phyloP scores from a whole-genome alignment of 2,888 invertebrate genomes.

The Mycalesis mineus region DNA sequence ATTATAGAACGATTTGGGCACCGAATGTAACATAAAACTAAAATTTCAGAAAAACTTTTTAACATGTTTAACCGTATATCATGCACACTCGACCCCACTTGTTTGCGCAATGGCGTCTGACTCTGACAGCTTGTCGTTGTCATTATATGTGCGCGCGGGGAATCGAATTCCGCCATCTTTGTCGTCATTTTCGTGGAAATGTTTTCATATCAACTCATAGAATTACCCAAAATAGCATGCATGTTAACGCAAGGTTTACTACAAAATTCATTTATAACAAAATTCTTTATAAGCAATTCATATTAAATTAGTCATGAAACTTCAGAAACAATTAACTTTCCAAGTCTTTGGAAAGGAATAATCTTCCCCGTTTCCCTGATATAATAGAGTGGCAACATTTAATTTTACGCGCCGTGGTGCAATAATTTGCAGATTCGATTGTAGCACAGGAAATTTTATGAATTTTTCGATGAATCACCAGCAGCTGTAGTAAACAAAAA shows the following conservation, averaged over 20 bases:
- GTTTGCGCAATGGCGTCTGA: slow-evolving; percentile 62
- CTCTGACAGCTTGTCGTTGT: slow-evolving; percentile 34
- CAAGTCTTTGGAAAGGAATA: no score
- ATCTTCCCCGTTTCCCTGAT: no score
- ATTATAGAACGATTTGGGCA: slow-evolving; percentile 83
- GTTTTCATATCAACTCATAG: slow-evolving; percentile 37
- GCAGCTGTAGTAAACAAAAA: not conserved
- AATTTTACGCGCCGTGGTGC: slow-evolving; percentile 8
- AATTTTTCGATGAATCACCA: slow-evolving; percentile 2
- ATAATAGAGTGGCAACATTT: not conserved
- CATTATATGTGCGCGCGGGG: slow-evolving; percentile 23
- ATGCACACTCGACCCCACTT: slow-evolving; percentile 71
- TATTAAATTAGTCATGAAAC: no score
- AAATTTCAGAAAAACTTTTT: slow-evolving; percentile 85
- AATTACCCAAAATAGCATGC: not conserved
- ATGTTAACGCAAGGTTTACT: no score
- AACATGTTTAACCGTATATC: slow-evolving; percentile 81
- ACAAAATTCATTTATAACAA: no score
- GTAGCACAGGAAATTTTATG: not conserved
- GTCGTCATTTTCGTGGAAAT: slow-evolving; percentile 52
- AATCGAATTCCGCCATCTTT: slow-evolving; percentile 33
- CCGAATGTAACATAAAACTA: slow-evolving; percentile 84
- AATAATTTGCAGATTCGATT: slow-evolving; percentile 12
- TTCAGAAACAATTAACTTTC: no score
- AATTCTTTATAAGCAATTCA: no score